These are phyloP conservation scores for Notarius quadriscutis DNA, from an alignment of 2,113 vertebrate genomes.

Conservation along the genomic window DNA sequence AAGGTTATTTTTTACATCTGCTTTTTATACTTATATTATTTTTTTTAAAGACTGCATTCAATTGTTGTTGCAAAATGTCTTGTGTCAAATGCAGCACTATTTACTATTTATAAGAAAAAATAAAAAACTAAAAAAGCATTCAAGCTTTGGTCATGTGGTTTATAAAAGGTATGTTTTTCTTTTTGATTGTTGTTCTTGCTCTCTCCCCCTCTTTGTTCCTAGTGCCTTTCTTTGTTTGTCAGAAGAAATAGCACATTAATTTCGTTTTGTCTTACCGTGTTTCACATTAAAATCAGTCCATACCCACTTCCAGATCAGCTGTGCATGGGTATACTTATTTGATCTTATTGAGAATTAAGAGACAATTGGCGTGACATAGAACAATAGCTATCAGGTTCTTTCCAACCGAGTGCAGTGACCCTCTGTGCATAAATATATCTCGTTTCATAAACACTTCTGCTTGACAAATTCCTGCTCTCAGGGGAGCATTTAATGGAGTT, in stretches of 20 bases:
- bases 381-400: slow-evolving; percentile 41
- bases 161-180: background rate
- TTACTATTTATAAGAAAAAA: slow-evolving; percentile 81
- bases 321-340: slow-evolving; percentile 9
- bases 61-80: slow-evolving; percentile 69
- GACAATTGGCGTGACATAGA: slow-evolving; percentile 38
- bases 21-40: slow-evolving; percentile 61
- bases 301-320: slow-evolving; percentile 5
- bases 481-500: slow-evolving; percentile 85
- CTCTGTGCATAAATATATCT: slow-evolving; percentile 74
- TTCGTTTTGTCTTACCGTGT: slow-evolving; percentile 25
- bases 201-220: background rate
- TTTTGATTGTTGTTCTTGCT: background rate
- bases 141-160: background rate
- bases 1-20: slow-evolving; percentile 55
- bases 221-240: slow-evolving; percentile 7
- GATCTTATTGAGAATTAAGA: slow-evolving; percentile 22
- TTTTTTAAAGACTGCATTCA: slow-evolving; percentile 61
- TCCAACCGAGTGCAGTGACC: slow-evolving; percentile 64
- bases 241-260: slow-evolving; percentile 31
- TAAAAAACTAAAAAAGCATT: slow-evolving; percentile 53
- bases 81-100: slow-evolving; percentile 80
- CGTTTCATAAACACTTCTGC: slow-evolving; percentile 70
- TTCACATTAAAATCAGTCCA: background rate
- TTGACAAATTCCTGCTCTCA: slow-evolving; percentile 71